Base-by-base conservation (phyloP, 2,797 vertebrate species). In the Gallinago solitaria region DNA sequence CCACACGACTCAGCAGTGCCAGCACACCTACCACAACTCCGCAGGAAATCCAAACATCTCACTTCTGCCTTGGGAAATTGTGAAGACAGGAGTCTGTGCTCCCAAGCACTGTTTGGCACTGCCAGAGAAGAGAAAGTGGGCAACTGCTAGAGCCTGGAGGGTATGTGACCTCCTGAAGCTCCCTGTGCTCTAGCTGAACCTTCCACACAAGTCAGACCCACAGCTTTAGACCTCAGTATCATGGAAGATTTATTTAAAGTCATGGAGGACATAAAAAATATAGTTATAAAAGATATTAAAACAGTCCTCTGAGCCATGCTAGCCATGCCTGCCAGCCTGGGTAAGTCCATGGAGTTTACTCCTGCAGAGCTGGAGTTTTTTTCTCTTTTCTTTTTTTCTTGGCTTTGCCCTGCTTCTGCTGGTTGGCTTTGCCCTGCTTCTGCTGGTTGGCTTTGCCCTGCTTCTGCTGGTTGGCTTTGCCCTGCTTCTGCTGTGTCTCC, bases 361-460 rank as follows among this genome's bases (percentile, higher is more conserved):
- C 53, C 35, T 79, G 70, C 1, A 2, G 19, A 27, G 45, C 14
- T 50, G 16, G 15, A 54, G 59, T 1, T 28, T 56, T 82, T 27
- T 89, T 82, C 37, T 20, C 71, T 87, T 95, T 94, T 39, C 63
- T 98, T 93, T 97, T 98, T 61, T 97, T 97, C 80, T 97, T 98
- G 92, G 95, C 95, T 45, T 96, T 97, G 59, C 95, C 96, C 69
- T 95, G 97, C 61, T 96, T 95, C 43, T 88, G 96, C 43, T 96
- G 97, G 48, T 96, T 98, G 89, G 96, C 95, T 54, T 97, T 97
- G 48, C 87, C 93, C 75, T 96, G 97, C 53, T 97, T 96, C 47
- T 86, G 96, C 45, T 97, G 97, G n/a, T 97, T 98, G 92, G 95
- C 95, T 45, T 96, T 97, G 59, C 95, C 96, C 69, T 95, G 97